phyloP scores from a whole-genome alignment of 2,888 invertebrate species.

The Torymus texanus region DNA sequence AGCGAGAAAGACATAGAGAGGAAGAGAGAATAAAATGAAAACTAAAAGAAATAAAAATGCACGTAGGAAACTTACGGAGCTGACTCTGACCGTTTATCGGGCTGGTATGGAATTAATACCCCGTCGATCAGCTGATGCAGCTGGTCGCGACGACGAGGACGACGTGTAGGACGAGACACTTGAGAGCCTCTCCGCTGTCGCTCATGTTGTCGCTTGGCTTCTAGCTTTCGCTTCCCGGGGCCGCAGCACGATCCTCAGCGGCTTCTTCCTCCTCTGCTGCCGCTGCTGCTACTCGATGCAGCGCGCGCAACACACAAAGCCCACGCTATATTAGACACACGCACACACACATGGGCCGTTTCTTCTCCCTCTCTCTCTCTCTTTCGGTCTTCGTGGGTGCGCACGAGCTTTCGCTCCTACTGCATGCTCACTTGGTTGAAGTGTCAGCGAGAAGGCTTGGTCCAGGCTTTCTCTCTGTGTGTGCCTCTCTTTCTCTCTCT shows the following conservation, averaged over 20 bases:
- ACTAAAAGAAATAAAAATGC: background rate
- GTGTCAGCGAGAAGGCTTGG: no score
- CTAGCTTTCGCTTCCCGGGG: no score
- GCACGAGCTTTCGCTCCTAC: no score
- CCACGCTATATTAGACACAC: background rate
- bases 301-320: background rate
- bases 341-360: background rate
- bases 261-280: background rate
- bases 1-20: background rate
- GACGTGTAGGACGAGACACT: constrained; percentile 7
- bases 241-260: background rate
- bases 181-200: constrained; percentile 36
- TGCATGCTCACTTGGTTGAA: no score
- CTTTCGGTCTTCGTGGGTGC: no score
- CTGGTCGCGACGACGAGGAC: constrained; percentile 18
- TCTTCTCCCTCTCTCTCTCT: no score
- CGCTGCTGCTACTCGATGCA: background rate
- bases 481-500: no score
- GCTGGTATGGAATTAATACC: constrained; percentile 33
- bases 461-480: no score
- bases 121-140: constrained; percentile 54
- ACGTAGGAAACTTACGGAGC: constrained; percentile 23
- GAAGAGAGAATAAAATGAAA: background rate
- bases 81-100: background rate
- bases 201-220: constrained; percentile 42